Base-by-base conservation (phyloP, 1,140 invertebrate genomes). In the Drosophila baimaii region DNA sequence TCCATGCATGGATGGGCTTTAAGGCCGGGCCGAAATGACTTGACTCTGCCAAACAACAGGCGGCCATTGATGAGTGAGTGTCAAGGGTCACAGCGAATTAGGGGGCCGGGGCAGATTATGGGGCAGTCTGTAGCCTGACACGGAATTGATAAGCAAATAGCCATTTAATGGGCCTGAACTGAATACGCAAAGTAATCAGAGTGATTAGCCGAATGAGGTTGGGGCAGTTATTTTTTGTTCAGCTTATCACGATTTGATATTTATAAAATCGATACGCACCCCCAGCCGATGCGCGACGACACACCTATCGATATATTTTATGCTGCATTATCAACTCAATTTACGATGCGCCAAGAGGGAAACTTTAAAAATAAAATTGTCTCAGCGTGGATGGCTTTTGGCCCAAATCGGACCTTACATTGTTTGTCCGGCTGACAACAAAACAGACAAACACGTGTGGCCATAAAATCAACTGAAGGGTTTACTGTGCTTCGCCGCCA, bases 141-240 rank as follows among this genome's bases (percentile, higher is more conserved):
- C 66, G 79, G 66, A 82, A 86, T 83, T 83, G 79, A 89, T 86
- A 86, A 83, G 79, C 83, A 86, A 86, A 86, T 83, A 86, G 83
- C 79, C 71, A 79, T 86, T 79, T 86, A 86, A 86, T 86, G 79
- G 83, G 77, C 76, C 75, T 77, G 76, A 73, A 83, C 79, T 73
- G 71, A 79, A 86, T 82, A 79, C 29, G 44, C 56, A 39, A 70
- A 73, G 79, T 79, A 79, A 77, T 88, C 63, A 61, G 65, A 79
- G 78, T 88, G 82, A 88, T 86, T 88, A 79, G 66, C 79, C 72
- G 56, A 83, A 83, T 77, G 63, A 73, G 76, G 73, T 35, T 77
- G 61, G 8, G 29, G 37, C 5, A 46, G 41, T 8, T 39, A 2
- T 57, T 41, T 41, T 74, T 41, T 46, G 17, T 15, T 43, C 2